Evolutionary conservation across 2,888 invertebrate genomes (phyloP).

Genomic region (Parnassius orleans): DNA sequence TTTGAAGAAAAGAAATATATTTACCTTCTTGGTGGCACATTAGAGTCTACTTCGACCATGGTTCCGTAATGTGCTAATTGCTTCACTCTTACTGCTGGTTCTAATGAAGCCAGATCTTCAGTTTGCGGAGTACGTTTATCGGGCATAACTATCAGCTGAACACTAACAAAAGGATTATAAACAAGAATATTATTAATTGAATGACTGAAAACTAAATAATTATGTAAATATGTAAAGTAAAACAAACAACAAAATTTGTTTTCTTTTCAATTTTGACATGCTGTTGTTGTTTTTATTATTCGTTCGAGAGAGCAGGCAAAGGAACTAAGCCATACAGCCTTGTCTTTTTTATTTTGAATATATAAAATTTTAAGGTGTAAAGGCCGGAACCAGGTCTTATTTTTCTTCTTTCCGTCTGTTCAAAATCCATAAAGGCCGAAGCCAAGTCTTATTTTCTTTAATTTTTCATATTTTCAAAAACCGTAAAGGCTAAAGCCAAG

Average conservation of each 20-base stretch:
- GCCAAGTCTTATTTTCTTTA: no score
- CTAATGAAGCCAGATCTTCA: constrained; percentile 67
- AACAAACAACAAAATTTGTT: constrained; percentile 2
- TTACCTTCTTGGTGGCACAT: constrained; percentile 89
- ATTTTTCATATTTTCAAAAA: no score
- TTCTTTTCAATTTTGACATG: background rate
- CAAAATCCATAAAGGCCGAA: no score
- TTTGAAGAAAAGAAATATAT: background rate
- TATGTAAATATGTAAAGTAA: background rate
- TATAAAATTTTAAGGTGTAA: no score
- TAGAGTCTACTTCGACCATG: constrained; percentile 86
- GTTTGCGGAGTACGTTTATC: constrained; percentile 32
- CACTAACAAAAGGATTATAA: background rate
- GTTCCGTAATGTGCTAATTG: constrained; percentile 85
- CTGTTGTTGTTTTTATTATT: no score
- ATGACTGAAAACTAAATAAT: background rate
- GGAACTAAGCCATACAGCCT: no score
- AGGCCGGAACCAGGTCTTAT: no score
- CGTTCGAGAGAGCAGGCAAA: no score
- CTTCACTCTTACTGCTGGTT: constrained; percentile 85
- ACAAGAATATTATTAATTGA: background rate
- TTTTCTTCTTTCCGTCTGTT: no score
- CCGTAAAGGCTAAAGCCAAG: no score
- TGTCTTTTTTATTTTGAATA: no score
- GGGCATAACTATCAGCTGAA: constrained; percentile 9